phyloP scores from a whole-genome alignment of 2,113 vertebrate species.

The Oxyruncus cristatus region DNA sequence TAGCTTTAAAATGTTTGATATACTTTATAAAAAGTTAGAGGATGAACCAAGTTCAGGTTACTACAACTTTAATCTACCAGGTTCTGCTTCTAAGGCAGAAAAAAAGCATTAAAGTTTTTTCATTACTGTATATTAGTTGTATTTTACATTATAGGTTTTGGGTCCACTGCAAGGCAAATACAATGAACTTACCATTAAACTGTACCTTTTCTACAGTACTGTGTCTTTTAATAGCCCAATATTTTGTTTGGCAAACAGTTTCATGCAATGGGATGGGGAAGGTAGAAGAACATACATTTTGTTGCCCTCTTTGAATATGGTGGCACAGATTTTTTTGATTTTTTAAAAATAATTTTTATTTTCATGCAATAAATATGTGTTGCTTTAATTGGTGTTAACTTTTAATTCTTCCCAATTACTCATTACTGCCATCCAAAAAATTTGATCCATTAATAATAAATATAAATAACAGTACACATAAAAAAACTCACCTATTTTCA shows the following conservation, averaged over 20 bases:
- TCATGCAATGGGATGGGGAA: not conserved
- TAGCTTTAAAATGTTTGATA: not conserved
- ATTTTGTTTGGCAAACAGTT: conserved; percentile 5
- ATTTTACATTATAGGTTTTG: not conserved
- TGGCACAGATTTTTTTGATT: not conserved
- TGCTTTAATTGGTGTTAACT: conserved; percentile 7
- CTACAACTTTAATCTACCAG: not conserved
- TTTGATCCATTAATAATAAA: not conserved
- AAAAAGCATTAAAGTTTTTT: not conserved
- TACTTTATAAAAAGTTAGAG: not conserved
- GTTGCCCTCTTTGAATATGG: not conserved
- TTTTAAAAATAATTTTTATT: not conserved
- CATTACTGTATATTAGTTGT: not conserved
- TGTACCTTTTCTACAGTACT: not conserved
- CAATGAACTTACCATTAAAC: not conserved
- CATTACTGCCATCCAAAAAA: conserved; percentile 6
- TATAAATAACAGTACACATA: not conserved
- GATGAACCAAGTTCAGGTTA: not conserved
- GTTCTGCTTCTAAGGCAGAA: not conserved
- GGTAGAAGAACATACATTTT: not conserved
- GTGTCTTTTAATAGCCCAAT: not conserved
- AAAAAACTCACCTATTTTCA: not conserved
- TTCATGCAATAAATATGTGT: not conserved
- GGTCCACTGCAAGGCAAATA: not conserved
- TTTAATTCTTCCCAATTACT: conserved; percentile 1